Base-by-base conservation (phyloP, 1,140 invertebrate genomes). In the Wiebesia pumilae region DNA sequence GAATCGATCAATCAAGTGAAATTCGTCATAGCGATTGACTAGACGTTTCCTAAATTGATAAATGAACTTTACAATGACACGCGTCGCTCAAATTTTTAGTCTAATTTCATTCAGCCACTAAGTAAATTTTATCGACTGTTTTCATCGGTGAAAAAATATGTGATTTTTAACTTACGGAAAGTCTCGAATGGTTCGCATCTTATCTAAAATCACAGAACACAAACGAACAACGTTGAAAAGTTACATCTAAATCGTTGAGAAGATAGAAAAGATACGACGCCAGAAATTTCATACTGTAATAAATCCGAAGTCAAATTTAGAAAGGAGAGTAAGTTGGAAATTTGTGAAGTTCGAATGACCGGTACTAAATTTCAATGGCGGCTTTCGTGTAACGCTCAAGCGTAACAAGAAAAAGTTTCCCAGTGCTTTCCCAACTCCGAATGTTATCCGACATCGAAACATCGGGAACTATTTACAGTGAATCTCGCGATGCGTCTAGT, bases 341-440 rank as follows among this genome's bases (percentile, higher is more conserved):
- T 71, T 75, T 43, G 38, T 24, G 7, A 40, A 75, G 40, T 75
- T 43, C 38, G 38, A 75, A 75, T 75, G 38, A 75, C 40, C 71
- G 38, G 4, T n/a, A 75, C 38, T 75, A 75, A 75, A 75, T 75
- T 75, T 75, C 38, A 75, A 75, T 75, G 71, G 43, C 71, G 71
- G n/a, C 40, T 71, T 6, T 21, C 35, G 3, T 38, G 16, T 38
- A 35, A 38, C 33, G 2, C 69, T 62, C 58, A 24, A 27, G 24
- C 27, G 24, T 62, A 62, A 62, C 24, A 62, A 24, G 21, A 27
- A 62, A 62, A 62, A 62, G 21, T 62, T 62, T 62, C 27, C 58
- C 65, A 30, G 3, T 69, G 10, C 10, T 69, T 69, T 35, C n/a
- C 30, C 30, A 33, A 16, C n/a, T 33, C 30, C 10, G n/a, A 69